A percentile compares a stretch with the other conserved stretches of the same genome.
Conservation (phyloP, 2,797 vertebrate genomes). For the Astyanax mexicanus region DNA sequence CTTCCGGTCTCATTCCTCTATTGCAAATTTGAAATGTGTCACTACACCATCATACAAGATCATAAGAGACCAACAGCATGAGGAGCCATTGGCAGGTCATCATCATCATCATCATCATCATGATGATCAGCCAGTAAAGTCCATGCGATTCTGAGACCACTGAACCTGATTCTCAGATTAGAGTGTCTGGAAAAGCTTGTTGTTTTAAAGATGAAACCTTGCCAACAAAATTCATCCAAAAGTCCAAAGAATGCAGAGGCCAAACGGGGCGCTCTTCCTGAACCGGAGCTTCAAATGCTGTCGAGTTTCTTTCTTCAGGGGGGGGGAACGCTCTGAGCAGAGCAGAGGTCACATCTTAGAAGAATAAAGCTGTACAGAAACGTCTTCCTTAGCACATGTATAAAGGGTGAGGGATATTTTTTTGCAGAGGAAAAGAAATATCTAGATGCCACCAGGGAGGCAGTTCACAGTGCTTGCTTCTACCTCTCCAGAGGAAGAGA, state of each 20-base stretch:
- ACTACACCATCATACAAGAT: constrained; percentile 19
- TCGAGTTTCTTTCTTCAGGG: background rate
- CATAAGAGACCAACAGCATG: background rate
- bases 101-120: no score
- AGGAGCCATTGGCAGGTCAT: background rate
- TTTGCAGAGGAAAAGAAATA: constrained; percentile 18
- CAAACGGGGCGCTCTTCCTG: background rate
- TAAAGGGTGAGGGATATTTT: constrained; percentile 28
- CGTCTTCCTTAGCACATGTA: constrained; percentile 7
- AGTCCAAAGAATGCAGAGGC: constrained; percentile 5
- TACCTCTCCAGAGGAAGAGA: constrained; percentile 29
- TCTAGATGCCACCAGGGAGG: constrained; percentile 11
- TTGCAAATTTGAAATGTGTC: constrained; percentile 37
- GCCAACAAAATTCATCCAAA: constrained; percentile 11
- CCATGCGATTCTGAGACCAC: constrained; percentile 13
- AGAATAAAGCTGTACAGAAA: constrained; percentile 21
- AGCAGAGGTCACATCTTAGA: constrained; percentile 41
- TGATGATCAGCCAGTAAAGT: background rate
- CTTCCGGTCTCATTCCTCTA: constrained; percentile 11
- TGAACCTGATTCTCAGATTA: constrained; percentile 27
- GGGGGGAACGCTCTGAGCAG: background rate
- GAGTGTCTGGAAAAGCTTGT: constrained; percentile 25
- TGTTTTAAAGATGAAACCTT: constrained; percentile 16
- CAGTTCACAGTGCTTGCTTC: background rate
- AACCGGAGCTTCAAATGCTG: background rate